Evolutionary conservation across 2,797 vertebrate species (phyloP).

Genomic region (Diceros bicornis): DNA sequence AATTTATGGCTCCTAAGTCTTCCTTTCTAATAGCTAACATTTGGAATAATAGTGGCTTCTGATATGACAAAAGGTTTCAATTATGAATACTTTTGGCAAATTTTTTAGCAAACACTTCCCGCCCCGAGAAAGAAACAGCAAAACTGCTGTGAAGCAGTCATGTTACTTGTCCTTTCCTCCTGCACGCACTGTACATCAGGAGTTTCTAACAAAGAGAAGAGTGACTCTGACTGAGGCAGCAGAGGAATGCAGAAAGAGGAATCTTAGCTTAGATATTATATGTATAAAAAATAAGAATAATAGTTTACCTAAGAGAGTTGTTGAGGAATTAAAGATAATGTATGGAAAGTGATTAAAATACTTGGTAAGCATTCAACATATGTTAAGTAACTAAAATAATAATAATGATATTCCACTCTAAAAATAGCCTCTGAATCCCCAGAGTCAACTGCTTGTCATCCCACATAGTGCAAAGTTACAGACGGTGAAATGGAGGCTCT

Average conservation of each 20-base stretch:
- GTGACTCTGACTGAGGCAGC: neutral
- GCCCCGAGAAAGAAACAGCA: neutral
- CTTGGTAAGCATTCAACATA: neutral
- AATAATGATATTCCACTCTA: neutral
- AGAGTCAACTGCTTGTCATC: neutral
- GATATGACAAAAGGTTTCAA: neutral
- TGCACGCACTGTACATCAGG: neutral
- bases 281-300: neutral
- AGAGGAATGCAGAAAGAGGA: neutral
- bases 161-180: neutral
- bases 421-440: neutral
- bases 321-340: neutral
- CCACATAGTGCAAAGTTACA: neutral
- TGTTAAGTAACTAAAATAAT: too few relatives aligned
- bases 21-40: neutral
- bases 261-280: neutral
- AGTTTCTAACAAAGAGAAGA: neutral
- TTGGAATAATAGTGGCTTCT: neutral
- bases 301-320: neutral
- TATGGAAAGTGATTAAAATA: neutral
- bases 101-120: neutral
- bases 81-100: neutral
- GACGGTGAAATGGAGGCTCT: neutral
- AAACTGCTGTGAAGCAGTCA: neutral
- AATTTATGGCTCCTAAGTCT: neutral